A percentile compares a stretch with the other conserved stretches of the same genome.
These are phyloP conservation scores for Styela plicata DNA, from an alignment of 23 tunicate species.

Conservation along the genomic window DNA sequence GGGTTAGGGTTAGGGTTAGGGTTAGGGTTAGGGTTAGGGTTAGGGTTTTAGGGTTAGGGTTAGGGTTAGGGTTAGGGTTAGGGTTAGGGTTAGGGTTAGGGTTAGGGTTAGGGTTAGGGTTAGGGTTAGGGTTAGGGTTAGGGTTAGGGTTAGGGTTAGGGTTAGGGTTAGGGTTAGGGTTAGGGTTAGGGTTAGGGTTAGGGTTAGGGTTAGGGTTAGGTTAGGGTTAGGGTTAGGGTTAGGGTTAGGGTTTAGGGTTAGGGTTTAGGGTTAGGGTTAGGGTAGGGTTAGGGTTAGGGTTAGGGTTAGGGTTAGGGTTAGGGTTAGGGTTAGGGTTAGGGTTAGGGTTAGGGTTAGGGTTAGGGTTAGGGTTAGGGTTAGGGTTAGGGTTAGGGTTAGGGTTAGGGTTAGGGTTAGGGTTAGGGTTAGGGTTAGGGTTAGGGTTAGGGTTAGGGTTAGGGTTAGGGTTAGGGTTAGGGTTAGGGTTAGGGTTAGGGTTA, in stretches of 20 bases:
- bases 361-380: constrained; percentile 71
- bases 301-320: constrained; percentile 67
- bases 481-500: constrained; percentile 83
- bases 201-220: constrained; percentile 88
- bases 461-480: constrained; percentile 53
- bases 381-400: constrained; percentile 79
- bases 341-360: constrained; percentile 64
- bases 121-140: constrained; percentile 72
- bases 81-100: constrained; percentile 86
- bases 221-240: constrained; percentile 88
- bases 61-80: constrained; percentile 71
- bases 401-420: constrained; percentile 79
- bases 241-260: constrained; percentile 85
- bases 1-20: constrained; percentile 82
- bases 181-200: constrained; percentile 87
- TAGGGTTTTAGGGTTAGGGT: constrained; percentile 59
- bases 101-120: constrained; percentile 75
- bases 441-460: constrained; percentile 58
- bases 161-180: constrained; percentile 68
- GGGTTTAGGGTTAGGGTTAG: constrained; percentile 75
- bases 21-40: constrained; percentile 84
- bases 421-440: constrained; percentile 80
- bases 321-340: constrained; percentile 76
- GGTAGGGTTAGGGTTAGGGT: too few relatives aligned
- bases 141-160: constrained; percentile 49